Base-by-base conservation (phyloP, 1,140 invertebrate species). In the Metopolophium dirhodum region DNA sequence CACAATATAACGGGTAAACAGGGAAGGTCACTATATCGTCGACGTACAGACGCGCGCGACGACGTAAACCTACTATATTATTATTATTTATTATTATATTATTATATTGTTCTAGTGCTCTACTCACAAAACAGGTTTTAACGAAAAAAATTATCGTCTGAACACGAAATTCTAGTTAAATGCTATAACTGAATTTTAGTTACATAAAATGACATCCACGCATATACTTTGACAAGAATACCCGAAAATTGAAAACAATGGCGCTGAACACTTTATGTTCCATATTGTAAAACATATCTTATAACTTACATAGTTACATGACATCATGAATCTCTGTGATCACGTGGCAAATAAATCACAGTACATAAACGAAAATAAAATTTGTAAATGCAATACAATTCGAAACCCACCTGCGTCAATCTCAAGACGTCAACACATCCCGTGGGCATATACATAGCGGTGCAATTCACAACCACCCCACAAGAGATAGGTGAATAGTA, bases 391-490 rank as follows among this genome's bases (percentile, higher is more conserved):
- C 57, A 57, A 57, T 57, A 57, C 23, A 54, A 57, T 57, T 57
- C 57, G 23, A 57, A 26, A 57, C 23, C 23, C 57, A 23, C 26
- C 23, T 26, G 57, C 9, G 57, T 26, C 23, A n/a, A n/a, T n/a
- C n/a, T n/a, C n/a, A 41, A 41, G 20, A 9, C 20, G 41, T 41
- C 41, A 41, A 26, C 7, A 26, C 23, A 57, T 26, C 57, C 11
- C 26, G 9, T 30, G 57, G 26, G 11, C 57, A 14, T 61, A 30
- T 0, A 30, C 22, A 41, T 41, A 61, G 3, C 57, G 57, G 26
- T 30, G 23, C 7, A 0, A 61, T 0, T 61, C 0, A 30, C 9
- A 8, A 0, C 57, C 57, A 0, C 26, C 26, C 57, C 26, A 11
- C 57, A 4, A 11, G 57, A 61, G 26, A 61, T 61, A 26, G 9